Evolutionary conservation across 2,888 invertebrate genomes (phyloP), one percentile per base, ranked within the genome.

Genomic region (Drosophila pseudotakahashii): DNA sequence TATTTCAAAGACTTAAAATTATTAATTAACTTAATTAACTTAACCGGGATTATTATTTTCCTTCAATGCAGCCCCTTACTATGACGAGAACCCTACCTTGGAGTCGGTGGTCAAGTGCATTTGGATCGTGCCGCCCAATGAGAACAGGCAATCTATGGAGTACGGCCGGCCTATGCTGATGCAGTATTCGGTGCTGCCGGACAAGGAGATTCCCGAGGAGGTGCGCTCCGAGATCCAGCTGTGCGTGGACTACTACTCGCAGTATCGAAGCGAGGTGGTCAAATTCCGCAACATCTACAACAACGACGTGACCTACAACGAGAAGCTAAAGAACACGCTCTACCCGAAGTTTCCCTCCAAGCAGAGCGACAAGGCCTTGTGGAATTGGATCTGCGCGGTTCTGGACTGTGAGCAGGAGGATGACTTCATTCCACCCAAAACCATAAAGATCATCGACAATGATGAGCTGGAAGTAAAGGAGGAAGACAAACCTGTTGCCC

Each of bases 61-160:
- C 3, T 2, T 19, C 19, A 19, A 4, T 26, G 58, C 90, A 97
- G 97, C 97, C 39, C 97, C 97, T 0, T 97, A 97, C 88, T 96
- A 96, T 88, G 95, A 95, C 66, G 96, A 96, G 89, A 96, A 95
- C 87, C 94, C 94, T 57, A 96, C 96, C 26, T 92, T 96, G 77
- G 97, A 97, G 88, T 97, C 98, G 0, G 95, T 95, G 48, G 94
- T 97, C 13, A 95, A 96, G 72, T 95, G 97, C 61, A 98, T 97
- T 92, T 98, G 98, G 98, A 97, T 98, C 4, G 95, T 97, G 93
- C 98, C 98, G n/a, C 98, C 98, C 2, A 96, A 97, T 45, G 98
- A 98, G 93, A 96, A 96, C 88, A 95, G 97, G 81, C 97, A 97
- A 10, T 95, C 96, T 58, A 82, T 90, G 71, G 98, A 98, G 92